phyloP scores from a whole-genome alignment of 2,797 vertebrate genomes.

The Trichosurus vulpecula region DNA sequence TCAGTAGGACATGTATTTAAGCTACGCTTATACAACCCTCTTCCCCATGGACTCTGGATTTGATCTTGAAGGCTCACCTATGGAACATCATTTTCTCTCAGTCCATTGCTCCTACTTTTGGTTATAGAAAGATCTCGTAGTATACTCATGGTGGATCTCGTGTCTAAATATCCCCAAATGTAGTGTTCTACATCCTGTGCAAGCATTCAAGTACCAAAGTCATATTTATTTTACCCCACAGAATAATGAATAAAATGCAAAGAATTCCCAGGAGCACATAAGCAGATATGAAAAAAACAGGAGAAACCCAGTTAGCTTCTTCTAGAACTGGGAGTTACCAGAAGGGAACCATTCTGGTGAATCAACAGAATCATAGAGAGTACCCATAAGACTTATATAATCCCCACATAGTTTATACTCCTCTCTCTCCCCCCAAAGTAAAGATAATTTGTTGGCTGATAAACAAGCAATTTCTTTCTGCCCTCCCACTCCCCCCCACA shows the following conservation, averaged over 20 bases:
- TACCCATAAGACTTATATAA: not conserved
- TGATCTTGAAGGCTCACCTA: not conserved
- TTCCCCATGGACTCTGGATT: not conserved
- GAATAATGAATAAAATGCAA: not conserved
- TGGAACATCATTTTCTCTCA: not conserved
- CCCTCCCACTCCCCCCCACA: no score
- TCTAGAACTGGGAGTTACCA: not conserved
- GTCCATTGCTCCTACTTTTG: not conserved
- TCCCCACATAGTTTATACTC: not conserved
- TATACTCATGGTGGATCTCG: not conserved
- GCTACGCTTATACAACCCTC: not conserved
- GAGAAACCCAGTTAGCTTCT: not conserved
- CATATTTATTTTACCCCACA: not conserved
- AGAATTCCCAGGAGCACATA: not conserved
- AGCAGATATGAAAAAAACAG: not conserved
- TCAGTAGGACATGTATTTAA: not conserved
- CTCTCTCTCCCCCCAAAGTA: not conserved
- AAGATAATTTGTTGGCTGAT: not conserved
- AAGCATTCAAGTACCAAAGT: not conserved
- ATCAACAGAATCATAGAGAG: not conserved
- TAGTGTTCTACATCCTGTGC: not conserved
- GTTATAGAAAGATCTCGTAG: not conserved
- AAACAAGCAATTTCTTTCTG: not conserved
- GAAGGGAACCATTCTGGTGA: not conserved
- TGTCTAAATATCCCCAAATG: not conserved